phyloP scores from a whole-genome alignment of 2,113 vertebrate species.

The Pelvicachromis taeniatus region DNA sequence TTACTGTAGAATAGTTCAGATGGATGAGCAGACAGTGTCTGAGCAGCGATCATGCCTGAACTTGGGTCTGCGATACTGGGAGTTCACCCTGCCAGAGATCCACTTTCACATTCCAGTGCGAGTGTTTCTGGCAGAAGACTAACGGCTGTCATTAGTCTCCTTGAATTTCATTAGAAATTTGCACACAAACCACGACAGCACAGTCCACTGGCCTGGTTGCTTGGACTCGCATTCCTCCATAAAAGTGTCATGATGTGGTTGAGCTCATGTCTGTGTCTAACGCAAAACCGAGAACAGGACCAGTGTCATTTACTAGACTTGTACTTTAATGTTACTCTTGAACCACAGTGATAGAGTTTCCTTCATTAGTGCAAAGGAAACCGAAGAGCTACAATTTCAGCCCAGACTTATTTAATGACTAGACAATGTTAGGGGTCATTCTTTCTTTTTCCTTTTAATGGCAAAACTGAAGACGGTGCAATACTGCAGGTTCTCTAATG shows the following conservation, averaged over 20 bases:
- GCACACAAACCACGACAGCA: not conserved
- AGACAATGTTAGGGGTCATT: not conserved
- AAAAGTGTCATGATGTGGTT: conserved; percentile 9
- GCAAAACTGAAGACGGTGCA: not conserved
- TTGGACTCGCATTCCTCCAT: conserved; percentile 26
- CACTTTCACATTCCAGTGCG: not conserved
- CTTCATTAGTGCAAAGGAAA: conserved; percentile 12
- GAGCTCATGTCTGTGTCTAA: not conserved
- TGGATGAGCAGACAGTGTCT: not conserved
- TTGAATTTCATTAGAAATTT: not conserved
- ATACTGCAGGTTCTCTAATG: not conserved
- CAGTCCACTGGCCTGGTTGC: not conserved
- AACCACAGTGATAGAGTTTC: conserved; percentile 18
- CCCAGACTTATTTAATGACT: not conserved
- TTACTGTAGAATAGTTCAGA: conserved; percentile 32
- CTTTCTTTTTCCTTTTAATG: not conserved
- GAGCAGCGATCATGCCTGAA: not conserved
- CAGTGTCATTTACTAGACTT: conserved; percentile 8
- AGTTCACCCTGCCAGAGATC: not conserved
- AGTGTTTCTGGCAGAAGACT: not conserved
- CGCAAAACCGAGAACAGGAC: conserved; percentile 9
- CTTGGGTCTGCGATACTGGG: not conserved
- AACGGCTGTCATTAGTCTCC: not conserved
- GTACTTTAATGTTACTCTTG: conserved; percentile 2
- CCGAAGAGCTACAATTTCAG: not conserved